phyloP scores from a whole-genome alignment of 2,888 invertebrate species.

The Drosophila emarginata region DNA sequence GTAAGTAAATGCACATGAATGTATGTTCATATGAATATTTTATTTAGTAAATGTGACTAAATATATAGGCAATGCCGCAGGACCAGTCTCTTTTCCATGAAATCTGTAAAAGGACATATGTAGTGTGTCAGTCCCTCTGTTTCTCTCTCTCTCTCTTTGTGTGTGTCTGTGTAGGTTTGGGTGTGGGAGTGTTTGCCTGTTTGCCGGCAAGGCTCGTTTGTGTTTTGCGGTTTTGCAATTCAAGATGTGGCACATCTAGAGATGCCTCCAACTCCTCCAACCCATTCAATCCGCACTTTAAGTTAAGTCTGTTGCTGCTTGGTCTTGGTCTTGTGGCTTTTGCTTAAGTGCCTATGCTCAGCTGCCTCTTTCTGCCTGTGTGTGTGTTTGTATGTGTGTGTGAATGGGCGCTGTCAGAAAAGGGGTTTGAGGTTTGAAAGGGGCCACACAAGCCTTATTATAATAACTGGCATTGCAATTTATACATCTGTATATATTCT shows the following conservation, averaged over 20 bases:
- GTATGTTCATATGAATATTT: slow-evolving; percentile 67
- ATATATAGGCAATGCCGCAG: slow-evolving; percentile 42
- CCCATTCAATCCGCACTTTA: neutral
- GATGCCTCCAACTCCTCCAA: slow-evolving; percentile 27
- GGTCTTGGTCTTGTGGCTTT: slow-evolving; percentile 41
- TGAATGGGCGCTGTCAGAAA: slow-evolving; percentile 3
- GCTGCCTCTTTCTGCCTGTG: slow-evolving; percentile 34
- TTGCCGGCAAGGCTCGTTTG: slow-evolving; percentile 31
- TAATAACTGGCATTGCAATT: neutral
- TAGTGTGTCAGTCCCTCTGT: slow-evolving; percentile 47
- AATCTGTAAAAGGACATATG: slow-evolving; percentile 63
- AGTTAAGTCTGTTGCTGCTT: slow-evolving; percentile 43
- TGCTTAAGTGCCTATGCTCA: slow-evolving; percentile 57
- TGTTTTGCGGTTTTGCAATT: slow-evolving; percentile 71
- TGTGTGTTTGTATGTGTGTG: slow-evolving; percentile 9
- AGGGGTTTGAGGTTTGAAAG: neutral
- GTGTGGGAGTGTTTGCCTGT: slow-evolving; percentile 10
- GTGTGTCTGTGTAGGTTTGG: slow-evolving; percentile 15
- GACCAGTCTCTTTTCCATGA: slow-evolving; percentile 38
- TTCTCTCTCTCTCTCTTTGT: slow-evolving; percentile 7
- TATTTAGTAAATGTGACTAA: slow-evolving; percentile 68
- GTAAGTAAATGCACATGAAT: slow-evolving; percentile 66
- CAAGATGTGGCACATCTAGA: slow-evolving; percentile 39
- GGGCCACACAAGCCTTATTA: neutral
- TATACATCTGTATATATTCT: too few species aligned